Base-by-base conservation (phyloP, 2,888 invertebrate genomes). In the Abscondita cerata region DNA sequence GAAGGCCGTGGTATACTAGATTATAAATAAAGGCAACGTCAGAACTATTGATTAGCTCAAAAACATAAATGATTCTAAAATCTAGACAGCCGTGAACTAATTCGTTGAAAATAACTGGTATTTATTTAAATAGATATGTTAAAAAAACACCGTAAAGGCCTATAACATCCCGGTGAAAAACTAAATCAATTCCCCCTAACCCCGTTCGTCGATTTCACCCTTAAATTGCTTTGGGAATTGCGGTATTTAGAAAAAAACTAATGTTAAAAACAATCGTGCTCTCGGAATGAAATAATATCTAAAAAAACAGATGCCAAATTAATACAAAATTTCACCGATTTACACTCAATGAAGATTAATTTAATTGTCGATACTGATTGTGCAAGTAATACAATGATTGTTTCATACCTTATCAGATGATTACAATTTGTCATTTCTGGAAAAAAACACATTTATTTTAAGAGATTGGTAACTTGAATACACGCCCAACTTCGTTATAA, bases 401-500 rank as follows among this genome's bases (percentile, higher is more conserved):
- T 68, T 68, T 63, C 64, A 70, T 69, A 78, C 78, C 76, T 74
- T 70, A 66, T 61, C 44, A 65, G 66, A 65, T 66, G 72, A 73
- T 74, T 71, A 71, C 67, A 65, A 67, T 64, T 70, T 73, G 70
- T 75, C 77, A 78, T 78, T 76, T 76, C 75, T 72, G 70, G 74
- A 73, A 75, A 78, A 73, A 76, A 75, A 75, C 76, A 76, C 74
- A 74, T 73, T 75, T 74, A 73, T 65, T 68, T 71, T 69, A 65
- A 68, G 72, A 70, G 67, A 70, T 71, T 72, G 67, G 68, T 69
- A 71, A 67, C 67, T 68, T 68, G 68, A 72, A 72, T 73, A 78
- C 79, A 79, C 79, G 78, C 79, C 79, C 79, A 78, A 73, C 75
- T 75, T 73, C 74, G 75, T 75, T 73, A 70, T 18, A 71, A 74